phyloP scores from a whole-genome alignment of 1,140 invertebrate genomes.

The Zophobas atratus region DNA sequence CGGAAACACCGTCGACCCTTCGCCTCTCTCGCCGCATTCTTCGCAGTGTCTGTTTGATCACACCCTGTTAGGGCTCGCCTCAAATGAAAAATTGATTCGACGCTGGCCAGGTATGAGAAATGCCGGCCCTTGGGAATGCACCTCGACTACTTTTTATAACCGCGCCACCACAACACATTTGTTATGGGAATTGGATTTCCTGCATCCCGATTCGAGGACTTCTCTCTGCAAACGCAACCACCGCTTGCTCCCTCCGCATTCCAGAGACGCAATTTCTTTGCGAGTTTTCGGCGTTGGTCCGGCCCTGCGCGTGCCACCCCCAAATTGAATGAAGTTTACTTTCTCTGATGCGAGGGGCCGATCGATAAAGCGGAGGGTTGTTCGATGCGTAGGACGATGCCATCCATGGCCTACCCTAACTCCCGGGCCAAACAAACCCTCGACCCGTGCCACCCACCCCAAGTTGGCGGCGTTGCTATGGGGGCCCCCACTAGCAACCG shows the following conservation, averaged over 20 bases:
- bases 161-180: neutral
- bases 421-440: slow-evolving; percentile 58
- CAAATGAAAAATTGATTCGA: slow-evolving; percentile 51
- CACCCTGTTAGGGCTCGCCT: slow-evolving; percentile 49
- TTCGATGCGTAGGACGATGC: slow-evolving; percentile 51
- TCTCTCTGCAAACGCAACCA: too few relatives aligned
- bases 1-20: slow-evolving; percentile 1
- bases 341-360: slow-evolving; percentile 39
- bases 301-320: slow-evolving; percentile 36
- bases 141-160: slow-evolving; percentile 36
- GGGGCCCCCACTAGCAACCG: slow-evolving; percentile 41
- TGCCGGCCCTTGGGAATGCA: slow-evolving; percentile 52
- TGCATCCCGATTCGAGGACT: too few relatives aligned
- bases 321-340: slow-evolving; percentile 43
- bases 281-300: slow-evolving; percentile 13
- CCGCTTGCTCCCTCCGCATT: neutral
- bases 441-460: slow-evolving; percentile 42
- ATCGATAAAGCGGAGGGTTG: slow-evolving; percentile 56
- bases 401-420: slow-evolving; percentile 57
- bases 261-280: slow-evolving; percentile 16
- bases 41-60: slow-evolving; percentile 50
- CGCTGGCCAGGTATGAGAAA: slow-evolving; percentile 51
- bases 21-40: slow-evolving; percentile 19
- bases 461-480: slow-evolving; percentile 45
- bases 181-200: slow-evolving; percentile 19